phyloP scores from a whole-genome alignment of 2,888 invertebrate genomes.

The Aporophyla nigra region DNA sequence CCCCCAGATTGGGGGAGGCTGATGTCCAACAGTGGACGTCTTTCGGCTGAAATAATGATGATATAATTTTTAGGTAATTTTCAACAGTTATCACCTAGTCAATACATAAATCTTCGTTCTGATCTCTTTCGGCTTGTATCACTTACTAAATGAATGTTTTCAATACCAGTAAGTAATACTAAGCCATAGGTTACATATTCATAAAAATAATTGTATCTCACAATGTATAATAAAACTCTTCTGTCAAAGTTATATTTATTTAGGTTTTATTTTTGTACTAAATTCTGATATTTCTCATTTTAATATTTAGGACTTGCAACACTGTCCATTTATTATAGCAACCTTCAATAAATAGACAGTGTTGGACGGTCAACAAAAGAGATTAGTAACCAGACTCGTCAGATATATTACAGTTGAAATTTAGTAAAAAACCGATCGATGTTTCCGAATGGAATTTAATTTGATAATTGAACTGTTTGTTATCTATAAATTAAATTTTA shows the following conservation, averaged over 20 bases:
- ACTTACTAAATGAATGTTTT: neutral
- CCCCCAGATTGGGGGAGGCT: too few relatives aligned
- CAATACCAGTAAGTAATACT: neutral
- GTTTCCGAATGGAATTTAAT: too few relatives aligned
- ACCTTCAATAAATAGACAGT: neutral
- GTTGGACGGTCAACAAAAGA: too few relatives aligned
- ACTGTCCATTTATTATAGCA: neutral
- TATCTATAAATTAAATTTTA: too few relatives aligned
- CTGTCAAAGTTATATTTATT: constrained; percentile 48
- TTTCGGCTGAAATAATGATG: too few relatives aligned
- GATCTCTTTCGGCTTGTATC: neutral
- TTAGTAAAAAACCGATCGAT: too few relatives aligned
- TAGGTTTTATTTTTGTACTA: constrained; percentile 48
- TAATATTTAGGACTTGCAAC: neutral
- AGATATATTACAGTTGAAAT: too few relatives aligned
- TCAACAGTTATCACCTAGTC: constrained; percentile 22
- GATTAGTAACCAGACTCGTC: too few relatives aligned
- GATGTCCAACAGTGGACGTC: too few relatives aligned
- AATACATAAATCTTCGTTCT: constrained; percentile 10
- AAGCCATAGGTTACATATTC: neutral
- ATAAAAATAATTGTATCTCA: constrained; percentile 57
- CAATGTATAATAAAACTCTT: constrained; percentile 36
- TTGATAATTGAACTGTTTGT: too few relatives aligned
- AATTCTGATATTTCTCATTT: neutral
- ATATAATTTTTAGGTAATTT: too few relatives aligned